Evolutionary conservation across 1,140 invertebrate species (phyloP).

Genomic region (Cephus cinctus): DNA sequence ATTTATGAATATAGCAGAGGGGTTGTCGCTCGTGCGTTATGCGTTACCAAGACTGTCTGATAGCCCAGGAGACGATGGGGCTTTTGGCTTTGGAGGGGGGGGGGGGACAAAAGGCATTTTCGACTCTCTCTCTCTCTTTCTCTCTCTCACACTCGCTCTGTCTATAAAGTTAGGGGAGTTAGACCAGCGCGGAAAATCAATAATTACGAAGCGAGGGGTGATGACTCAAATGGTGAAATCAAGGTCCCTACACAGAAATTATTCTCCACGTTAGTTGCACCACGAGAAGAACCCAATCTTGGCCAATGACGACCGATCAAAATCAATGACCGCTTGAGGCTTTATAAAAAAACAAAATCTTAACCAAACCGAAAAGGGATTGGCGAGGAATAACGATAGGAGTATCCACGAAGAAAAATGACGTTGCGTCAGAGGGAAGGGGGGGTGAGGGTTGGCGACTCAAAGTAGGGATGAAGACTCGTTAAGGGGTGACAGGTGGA

Average conservation of each 20-base stretch:
- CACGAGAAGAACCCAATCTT: too few species aligned
- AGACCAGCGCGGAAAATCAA: conserved; percentile 54
- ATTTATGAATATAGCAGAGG: conserved; percentile 32
- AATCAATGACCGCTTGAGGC: too few species aligned
- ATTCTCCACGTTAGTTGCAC: too few species aligned
- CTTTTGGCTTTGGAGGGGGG: too few species aligned
- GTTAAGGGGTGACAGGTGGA: conserved; percentile 40
- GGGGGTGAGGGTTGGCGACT: neutral
- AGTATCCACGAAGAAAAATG: too few species aligned
- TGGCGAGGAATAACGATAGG: too few species aligned
- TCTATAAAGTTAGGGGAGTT: conserved; percentile 54
- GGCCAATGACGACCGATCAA: too few species aligned
- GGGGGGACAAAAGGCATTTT: conserved; percentile 51
- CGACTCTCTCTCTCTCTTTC: conserved; percentile 38
- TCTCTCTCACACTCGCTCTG: conserved; percentile 30
- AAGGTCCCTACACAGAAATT: conserved; percentile 48
- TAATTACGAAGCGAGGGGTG: conserved; percentile 55
- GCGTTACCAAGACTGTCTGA: conserved; percentile 33
- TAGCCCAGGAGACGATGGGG: too few species aligned
- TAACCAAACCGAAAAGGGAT: too few species aligned
- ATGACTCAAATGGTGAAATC: conserved; percentile 57
- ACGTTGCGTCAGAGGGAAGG: neutral
- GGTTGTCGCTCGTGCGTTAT: conserved; percentile 38
- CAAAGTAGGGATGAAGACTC: conserved; percentile 5
- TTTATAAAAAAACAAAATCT: too few species aligned